Percentiles rank a stretch among this genome's conserved stretches.
Conservation (phyloP, 1,140 invertebrate genomes). For the Drosophila kohkoa region DNA sequence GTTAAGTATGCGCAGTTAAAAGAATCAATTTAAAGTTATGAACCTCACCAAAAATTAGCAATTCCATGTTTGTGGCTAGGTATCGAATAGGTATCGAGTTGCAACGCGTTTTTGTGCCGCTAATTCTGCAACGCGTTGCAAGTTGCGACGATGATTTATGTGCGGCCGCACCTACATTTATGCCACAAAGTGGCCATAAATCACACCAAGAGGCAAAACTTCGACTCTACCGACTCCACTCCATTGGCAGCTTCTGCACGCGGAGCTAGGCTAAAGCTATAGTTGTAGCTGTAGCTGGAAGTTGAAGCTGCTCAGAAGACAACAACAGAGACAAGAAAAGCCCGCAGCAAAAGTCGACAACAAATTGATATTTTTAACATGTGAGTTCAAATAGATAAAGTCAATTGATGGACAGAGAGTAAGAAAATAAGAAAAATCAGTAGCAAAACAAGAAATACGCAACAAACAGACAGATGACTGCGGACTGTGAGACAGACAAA, state of each 20-base stretch:
- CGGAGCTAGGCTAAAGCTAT: constrained; percentile 31
- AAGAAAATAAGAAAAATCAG: constrained; percentile 60
- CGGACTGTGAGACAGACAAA: constrained; percentile 7
- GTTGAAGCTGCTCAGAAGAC: constrained; percentile 18
- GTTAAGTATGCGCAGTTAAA: not conserved
- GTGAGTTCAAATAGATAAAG: constrained; percentile 82
- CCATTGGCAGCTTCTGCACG: constrained; percentile 37
- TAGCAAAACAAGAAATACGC: constrained; percentile 35
- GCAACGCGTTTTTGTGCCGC: constrained; percentile 41
- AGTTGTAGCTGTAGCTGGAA: constrained; percentile 5
- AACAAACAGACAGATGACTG: constrained; percentile 44
- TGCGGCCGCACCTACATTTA: constrained; percentile 81
- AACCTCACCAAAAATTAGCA: not conserved
- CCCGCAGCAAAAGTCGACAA: constrained; percentile 66
- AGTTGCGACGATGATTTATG: constrained; percentile 77
- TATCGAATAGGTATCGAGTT: constrained; percentile 30
- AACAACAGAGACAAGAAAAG: constrained; percentile 41
- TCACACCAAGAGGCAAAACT: constrained; percentile 78
- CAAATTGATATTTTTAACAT: constrained; percentile 83
- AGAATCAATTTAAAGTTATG: constrained; percentile 24
- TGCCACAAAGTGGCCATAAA: constrained; percentile 79
- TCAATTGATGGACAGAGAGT: constrained; percentile 76
- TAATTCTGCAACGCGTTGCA: constrained; percentile 63
- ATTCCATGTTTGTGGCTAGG: not conserved
- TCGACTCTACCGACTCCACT: constrained; percentile 43